Evolutionary conservation across 2,888 invertebrate species (phyloP).

Genomic region (Noctua janthina): DNA sequence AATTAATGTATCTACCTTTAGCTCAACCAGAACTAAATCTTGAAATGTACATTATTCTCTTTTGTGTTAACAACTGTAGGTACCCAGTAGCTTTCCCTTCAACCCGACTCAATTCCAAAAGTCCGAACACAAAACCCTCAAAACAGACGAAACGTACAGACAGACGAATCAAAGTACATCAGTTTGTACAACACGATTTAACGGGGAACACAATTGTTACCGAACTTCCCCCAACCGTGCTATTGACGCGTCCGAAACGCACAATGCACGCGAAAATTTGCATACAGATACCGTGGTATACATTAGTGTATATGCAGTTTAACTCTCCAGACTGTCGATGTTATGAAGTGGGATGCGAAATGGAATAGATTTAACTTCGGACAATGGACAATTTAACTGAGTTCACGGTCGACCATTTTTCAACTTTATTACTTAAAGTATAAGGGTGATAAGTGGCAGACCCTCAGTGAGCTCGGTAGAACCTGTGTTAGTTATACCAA

Average conservation of each 20-base stretch:
- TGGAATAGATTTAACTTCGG: slow-evolving; percentile 56
- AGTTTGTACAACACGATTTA: slow-evolving; percentile 77
- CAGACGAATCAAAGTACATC: slow-evolving; percentile 60
- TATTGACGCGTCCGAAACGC: slow-evolving; percentile 74
- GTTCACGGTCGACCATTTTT: too few species aligned
- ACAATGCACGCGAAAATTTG: slow-evolving; percentile 82
- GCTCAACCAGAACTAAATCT: background rate
- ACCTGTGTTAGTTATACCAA: background rate
- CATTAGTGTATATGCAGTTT: background rate
- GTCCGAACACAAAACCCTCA: slow-evolving; percentile 42
- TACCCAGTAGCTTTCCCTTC: background rate
- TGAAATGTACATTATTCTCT: background rate
- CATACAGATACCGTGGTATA: slow-evolving; percentile 75
- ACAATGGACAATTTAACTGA: slow-evolving; percentile 17
- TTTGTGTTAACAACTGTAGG: background rate
- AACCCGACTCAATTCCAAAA: slow-evolving; percentile 3
- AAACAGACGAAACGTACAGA: slow-evolving; percentile 51
- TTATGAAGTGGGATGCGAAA: slow-evolving; percentile 46
- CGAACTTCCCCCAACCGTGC: slow-evolving; percentile 68
- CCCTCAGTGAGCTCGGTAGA: too few species aligned
- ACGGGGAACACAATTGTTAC: slow-evolving; percentile 79
- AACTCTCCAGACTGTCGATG: slow-evolving; percentile 53
- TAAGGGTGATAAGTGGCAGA: too few species aligned
- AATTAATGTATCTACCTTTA: background rate
- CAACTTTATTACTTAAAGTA: too few species aligned